These are phyloP conservation scores for Nettapus auritus DNA, from an alignment of 2,113 vertebrate genomes.

Conservation along the genomic window DNA sequence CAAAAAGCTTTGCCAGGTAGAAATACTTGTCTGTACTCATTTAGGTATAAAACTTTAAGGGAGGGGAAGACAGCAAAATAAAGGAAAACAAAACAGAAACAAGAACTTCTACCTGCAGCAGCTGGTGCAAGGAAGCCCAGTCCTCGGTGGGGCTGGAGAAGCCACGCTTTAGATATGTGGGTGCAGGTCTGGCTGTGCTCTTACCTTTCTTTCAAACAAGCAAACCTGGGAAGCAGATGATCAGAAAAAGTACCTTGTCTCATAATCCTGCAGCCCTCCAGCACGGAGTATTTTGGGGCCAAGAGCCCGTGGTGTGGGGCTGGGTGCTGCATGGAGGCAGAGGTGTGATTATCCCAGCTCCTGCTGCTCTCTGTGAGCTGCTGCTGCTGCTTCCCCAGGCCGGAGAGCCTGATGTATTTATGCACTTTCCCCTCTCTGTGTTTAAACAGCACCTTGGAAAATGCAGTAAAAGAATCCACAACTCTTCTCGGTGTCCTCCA, in stretches of 20 bases:
- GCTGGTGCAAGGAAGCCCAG: fast-evolving
- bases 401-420: slow-evolving; percentile 40
- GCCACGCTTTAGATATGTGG: fast-evolving
- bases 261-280: neutral
- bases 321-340: neutral
- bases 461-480: neutral
- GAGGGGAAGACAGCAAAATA: too few relatives aligned
- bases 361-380: neutral
- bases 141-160: fast-evolving
- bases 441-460: slow-evolving; percentile 57
- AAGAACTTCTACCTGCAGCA: neutral
- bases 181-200: fast-evolving
- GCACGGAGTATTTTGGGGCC: fast-evolving
- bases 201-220: neutral
- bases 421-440: slow-evolving; percentile 3
- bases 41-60: neutral
- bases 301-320: neutral
- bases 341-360: neutral
- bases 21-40: neutral
- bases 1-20: neutral
- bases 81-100: too few relatives aligned
- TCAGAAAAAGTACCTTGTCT: neutral
- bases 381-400: neutral
- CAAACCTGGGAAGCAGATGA: fast-evolving
- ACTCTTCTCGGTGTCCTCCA: slow-evolving; percentile 22